These are phyloP conservation scores for Threskiornis aethiopicus DNA, from an alignment of 2,797 vertebrate species.

Conservation along the genomic window DNA sequence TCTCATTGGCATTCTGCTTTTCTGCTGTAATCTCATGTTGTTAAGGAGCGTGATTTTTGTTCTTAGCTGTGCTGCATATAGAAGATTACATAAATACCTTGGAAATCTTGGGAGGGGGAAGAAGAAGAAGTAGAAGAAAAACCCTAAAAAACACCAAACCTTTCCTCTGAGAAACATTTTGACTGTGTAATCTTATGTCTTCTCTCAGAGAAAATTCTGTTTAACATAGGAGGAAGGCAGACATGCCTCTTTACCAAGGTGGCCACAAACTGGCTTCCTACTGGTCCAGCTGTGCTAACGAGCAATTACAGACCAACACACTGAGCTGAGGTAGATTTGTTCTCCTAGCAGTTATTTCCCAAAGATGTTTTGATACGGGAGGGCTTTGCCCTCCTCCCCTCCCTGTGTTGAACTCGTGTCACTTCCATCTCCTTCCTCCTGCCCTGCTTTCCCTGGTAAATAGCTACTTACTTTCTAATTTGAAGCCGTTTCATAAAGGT, in stretches of 20 bases:
- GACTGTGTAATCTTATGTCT: background rate
- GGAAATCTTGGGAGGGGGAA: background rate
- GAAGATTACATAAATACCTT: conserved; percentile 57
- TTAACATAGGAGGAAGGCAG: background rate
- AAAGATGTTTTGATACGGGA: background rate
- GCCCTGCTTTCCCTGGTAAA: background rate
- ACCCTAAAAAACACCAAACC: background rate
- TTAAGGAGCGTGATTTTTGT: conserved; percentile 58
- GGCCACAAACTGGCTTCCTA: background rate
- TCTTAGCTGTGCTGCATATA: conserved; percentile 15
- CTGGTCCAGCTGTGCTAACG: background rate
- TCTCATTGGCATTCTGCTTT: conserved; percentile 51
- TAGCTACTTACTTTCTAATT: background rate
- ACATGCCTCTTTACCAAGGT: background rate
- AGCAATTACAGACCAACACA: background rate
- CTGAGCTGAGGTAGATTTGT: background rate
- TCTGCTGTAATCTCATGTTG: conserved; percentile 44
- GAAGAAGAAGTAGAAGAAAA: background rate
- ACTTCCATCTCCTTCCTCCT: background rate
- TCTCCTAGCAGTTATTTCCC: background rate
- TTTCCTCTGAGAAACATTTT: background rate
- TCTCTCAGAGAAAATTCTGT: background rate
- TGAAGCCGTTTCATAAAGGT: background rate
- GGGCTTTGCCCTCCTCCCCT: background rate
- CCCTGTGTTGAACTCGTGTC: background rate